Evolutionary conservation across 1,140 invertebrate species (phyloP).

Genomic region (Odontomachus brunneus): DNA sequence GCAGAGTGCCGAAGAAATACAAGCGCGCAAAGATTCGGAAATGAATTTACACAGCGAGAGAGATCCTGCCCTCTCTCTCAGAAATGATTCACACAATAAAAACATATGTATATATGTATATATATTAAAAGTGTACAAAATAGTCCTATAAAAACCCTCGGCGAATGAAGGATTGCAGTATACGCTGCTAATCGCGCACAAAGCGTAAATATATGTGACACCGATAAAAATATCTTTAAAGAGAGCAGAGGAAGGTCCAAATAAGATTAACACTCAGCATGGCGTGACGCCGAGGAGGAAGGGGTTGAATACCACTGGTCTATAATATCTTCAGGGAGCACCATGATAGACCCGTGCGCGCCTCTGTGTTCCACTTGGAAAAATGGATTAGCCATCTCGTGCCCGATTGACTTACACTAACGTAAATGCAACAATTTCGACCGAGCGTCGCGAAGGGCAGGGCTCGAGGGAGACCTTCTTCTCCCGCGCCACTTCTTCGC

Average conservation of each 20-base stretch:
- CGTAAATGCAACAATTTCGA: constrained; percentile 74
- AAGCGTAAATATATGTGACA: too few species aligned
- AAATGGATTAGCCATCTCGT: constrained; percentile 76
- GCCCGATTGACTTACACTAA: constrained; percentile 69
- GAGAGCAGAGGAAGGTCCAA: background rate
- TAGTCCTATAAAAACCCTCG: too few species aligned
- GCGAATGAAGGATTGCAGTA: too few species aligned
- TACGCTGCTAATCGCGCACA: too few species aligned
- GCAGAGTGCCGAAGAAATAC: too few species aligned
- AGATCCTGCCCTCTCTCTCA: too few species aligned
- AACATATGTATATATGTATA: too few species aligned
- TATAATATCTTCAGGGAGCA: constrained; percentile 75
- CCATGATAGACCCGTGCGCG: constrained; percentile 73
- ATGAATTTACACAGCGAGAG: too few species aligned
- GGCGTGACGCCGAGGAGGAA: background rate
- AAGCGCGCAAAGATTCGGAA: too few species aligned
- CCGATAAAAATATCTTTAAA: constrained; percentile 19
- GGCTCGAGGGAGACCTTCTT: constrained; percentile 18
- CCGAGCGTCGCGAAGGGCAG: constrained; percentile 29
- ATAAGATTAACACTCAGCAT: background rate
- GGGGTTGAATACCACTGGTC: constrained; percentile 54
- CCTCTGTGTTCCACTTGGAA: constrained; percentile 73
- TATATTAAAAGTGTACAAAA: too few species aligned
- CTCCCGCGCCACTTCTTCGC: constrained; percentile 30
- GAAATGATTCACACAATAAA: too few species aligned